Conservation (phyloP, 1,140 invertebrate genomes). For the Coelopa frigida region DNA sequence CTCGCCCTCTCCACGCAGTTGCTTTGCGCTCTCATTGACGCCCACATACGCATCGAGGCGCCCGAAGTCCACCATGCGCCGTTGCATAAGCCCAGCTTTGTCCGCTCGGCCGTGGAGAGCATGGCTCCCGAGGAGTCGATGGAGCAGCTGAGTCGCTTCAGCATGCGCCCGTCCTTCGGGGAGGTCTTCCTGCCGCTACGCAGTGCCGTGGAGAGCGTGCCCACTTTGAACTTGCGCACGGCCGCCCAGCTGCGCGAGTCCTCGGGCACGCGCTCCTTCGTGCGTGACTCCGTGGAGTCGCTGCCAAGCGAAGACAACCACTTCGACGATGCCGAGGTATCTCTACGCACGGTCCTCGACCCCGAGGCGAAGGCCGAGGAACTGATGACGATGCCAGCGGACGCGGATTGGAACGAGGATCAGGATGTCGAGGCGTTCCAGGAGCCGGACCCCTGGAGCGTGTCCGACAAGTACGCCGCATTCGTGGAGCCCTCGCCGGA, state of each 20-base stretch:
- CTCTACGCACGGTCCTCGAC: constrained; percentile 11
- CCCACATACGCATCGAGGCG: constrained; percentile 32
- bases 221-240: constrained; percentile 33
- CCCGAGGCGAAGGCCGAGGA: constrained; percentile 13
- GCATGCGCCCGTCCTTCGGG: constrained; percentile 24
- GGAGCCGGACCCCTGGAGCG: constrained; percentile 22
- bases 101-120: constrained; percentile 52
- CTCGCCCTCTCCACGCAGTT: constrained; percentile 8
- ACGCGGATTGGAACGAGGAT: not conserved
- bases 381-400: constrained; percentile 5
- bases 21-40: constrained; percentile 10
- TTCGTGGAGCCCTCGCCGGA: constrained; percentile 27
- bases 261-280: constrained; percentile 24
- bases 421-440: constrained; percentile 8
- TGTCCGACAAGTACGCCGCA: constrained; percentile 45
- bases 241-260: constrained; percentile 17
- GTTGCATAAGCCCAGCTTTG: constrained; percentile 42
- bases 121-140: constrained; percentile 17
- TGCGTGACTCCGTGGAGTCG: constrained; percentile 58
- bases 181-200: constrained; percentile 48
- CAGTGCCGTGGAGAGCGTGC: constrained; percentile 53
- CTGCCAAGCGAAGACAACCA: constrained; percentile 41
- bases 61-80: constrained; percentile 26
- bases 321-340: constrained; percentile 12
- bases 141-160: constrained; percentile 19